phyloP scores from a whole-genome alignment of 1,140 invertebrate species.

The Berghia stephanieae region DNA sequence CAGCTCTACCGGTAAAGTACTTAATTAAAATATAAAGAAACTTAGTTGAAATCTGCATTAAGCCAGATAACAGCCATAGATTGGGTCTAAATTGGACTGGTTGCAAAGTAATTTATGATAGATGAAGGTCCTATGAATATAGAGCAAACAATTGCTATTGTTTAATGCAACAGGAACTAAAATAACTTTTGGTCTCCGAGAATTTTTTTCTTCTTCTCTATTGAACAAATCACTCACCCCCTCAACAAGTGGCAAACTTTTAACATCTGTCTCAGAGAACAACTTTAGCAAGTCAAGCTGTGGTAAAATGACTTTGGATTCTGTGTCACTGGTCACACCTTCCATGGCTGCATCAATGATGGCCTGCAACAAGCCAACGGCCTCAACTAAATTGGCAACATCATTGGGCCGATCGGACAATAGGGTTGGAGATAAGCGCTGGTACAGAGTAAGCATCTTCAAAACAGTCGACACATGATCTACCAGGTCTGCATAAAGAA shows the following conservation, averaged over 20 bases:
- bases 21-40: too few relatives aligned
- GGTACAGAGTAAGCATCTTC: slow-evolving; percentile 19
- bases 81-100: too few relatives aligned
- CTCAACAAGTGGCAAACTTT: neutral
- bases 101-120: too few relatives aligned
- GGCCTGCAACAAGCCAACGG: neutral
- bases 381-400: slow-evolving; percentile 12
- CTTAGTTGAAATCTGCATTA: too few relatives aligned
- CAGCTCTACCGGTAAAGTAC: too few relatives aligned
- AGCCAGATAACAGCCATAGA: too few relatives aligned
- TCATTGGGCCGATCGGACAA: slow-evolving; percentile 15
- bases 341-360: neutral
- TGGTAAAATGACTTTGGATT: neutral
- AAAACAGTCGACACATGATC: neutral
- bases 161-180: too few relatives aligned
- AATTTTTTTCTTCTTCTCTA: neutral
- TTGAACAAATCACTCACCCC: slow-evolving; percentile 12
- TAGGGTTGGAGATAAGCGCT: neutral
- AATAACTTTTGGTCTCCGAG: too few relatives aligned
- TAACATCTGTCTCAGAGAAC: slow-evolving; percentile 26
- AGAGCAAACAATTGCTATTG: too few relatives aligned
- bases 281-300: slow-evolving; percentile 24
- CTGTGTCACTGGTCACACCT: neutral
- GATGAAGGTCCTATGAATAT: too few relatives aligned
- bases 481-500: neutral